Evolutionary conservation across 2,888 invertebrate genomes (phyloP), one percentile per base, ranked within the genome.

Genomic region (Apoda limacodes): DNA sequence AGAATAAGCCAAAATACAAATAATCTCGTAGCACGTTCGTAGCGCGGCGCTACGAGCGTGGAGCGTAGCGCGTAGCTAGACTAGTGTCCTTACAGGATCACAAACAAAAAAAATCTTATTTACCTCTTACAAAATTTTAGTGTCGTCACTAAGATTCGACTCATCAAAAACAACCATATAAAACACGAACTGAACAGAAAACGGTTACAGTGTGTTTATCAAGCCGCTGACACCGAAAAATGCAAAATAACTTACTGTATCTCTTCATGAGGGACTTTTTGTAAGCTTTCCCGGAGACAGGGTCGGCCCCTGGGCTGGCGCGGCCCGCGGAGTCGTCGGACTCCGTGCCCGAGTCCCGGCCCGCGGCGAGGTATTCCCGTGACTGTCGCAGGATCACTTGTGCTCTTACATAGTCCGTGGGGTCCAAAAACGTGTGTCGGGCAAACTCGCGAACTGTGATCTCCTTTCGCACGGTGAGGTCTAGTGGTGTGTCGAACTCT

Each of bases 231-330:
- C 11, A 24, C 29, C 21, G 22, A 27, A 26, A 27, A 29, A 29
- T 13, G 20, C 25, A 29, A 25, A 25, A 13, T 27, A 35, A 92
- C 95, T 95, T 89, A 95, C 95, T 88, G 83, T 93, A 95, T 86
- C 95, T 84, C 82, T 92, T 92, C 87, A 95, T 94, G 56, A 95
- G 87, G 58, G 89, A 92, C 74, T 95, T 95, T 85, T 95, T 95
- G 84, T 93, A 94, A 27, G 93, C 90, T 50, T 82, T 82, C 42
- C 83, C 83, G 40, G 64, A 60, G 49, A 63, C 57, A 45, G 67
- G 60, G 23, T 78, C 83, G 28, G 85, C 83, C 57, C 85, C 76
- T 60, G 87, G 84, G 70, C 85, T 81, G 72, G 84, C 74, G 60
- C 86, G 63, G 56, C 83, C 87, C 51, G 89, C 90, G 39, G 91